Evolutionary conservation across 2,113 vertebrate species (phyloP), one percentile per base, ranked within the genome.

Genomic region (Zootoca vivipara): DNA sequence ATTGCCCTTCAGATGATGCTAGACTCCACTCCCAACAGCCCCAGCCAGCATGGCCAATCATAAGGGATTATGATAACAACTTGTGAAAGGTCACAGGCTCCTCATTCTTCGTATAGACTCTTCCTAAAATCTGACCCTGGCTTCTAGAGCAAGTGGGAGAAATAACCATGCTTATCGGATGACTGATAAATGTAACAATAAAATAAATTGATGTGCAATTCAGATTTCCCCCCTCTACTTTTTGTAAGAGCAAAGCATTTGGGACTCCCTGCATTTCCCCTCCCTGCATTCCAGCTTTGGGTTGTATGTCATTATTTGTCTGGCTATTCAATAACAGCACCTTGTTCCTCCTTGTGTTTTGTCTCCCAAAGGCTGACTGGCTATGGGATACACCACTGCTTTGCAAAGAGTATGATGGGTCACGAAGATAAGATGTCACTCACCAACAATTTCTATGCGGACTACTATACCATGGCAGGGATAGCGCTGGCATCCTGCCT

Each of bases 331-430:
- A 5, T 77, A 75, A 6, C 30, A n/a, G 4, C 72, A 9, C 46
- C 24, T 33, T 88, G 75, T 16, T 77, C 13, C 22, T 40, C 3
- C 26, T 82, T 46, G 10, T 86, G 65, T 82, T 89, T 56, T 92
- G 20, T 90, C 81, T 91, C 69, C 30, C 83, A 0, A 94, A 99
- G 99, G 88, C 94, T 99, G 90, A 98, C 99, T 0, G 98, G 99
- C 2, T 99, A 97, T 0, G 99, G 99, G 72, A 99, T 99, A 94
- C 99, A 99, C 95, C 98, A 99, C 96, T 99, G 99, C 89, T 99
- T 99, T 92, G 98, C 98, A 0, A 98, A 98, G 90, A 99, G 98
- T 67, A 98, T 99, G 98, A 97, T 98, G 98, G 98, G 97, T 1
- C 98, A 98, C 0, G 98, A 98, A 84, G 96, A 96, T 7, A 98